phyloP scores from a whole-genome alignment of 2,888 invertebrate genomes.

The Sipha maydis region DNA sequence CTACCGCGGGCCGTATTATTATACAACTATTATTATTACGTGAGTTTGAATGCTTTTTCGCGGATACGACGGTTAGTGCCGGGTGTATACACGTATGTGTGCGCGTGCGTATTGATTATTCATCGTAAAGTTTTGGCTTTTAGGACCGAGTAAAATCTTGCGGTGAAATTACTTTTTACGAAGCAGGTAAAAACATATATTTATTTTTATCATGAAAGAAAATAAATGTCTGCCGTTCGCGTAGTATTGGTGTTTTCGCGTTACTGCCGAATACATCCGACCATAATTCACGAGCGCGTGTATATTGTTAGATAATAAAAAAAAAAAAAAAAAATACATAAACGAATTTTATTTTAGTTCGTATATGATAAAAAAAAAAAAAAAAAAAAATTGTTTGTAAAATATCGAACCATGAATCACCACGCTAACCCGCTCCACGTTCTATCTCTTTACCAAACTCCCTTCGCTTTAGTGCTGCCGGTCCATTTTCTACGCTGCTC shows the following conservation, averaged over 20 bases:
- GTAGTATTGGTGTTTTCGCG: constrained; percentile 28
- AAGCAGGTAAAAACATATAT: constrained; percentile 44
- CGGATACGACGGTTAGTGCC: not conserved
- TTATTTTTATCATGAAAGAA: constrained; percentile 48
- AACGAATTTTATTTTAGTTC: constrained; percentile 40
- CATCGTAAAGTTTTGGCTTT: constrained; percentile 2
- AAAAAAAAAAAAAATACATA: constrained; percentile 45
- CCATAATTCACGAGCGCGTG: constrained; percentile 42
- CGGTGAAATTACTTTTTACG: constrained; percentile 32
- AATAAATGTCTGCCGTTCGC: constrained; percentile 39
- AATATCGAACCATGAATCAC: constrained; percentile 27
- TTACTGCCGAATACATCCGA: constrained; percentile 41
- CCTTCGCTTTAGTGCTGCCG: no score
- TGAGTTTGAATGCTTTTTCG: not conserved
- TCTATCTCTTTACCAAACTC: no score
- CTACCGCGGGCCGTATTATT: no score
- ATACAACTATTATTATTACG: not conserved
- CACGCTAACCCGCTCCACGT: not conserved
- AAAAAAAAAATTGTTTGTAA: constrained; percentile 24
- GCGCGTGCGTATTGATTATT: constrained; percentile 39
- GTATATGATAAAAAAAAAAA: not conserved
- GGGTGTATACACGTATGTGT: not conserved
- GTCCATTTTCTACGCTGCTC: no score
- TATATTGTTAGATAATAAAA: constrained; percentile 52
- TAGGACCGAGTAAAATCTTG: constrained; percentile 40